Evolutionary conservation across 2,888 invertebrate genomes (phyloP).

Genomic region (Drosophila infuscata): DNA sequence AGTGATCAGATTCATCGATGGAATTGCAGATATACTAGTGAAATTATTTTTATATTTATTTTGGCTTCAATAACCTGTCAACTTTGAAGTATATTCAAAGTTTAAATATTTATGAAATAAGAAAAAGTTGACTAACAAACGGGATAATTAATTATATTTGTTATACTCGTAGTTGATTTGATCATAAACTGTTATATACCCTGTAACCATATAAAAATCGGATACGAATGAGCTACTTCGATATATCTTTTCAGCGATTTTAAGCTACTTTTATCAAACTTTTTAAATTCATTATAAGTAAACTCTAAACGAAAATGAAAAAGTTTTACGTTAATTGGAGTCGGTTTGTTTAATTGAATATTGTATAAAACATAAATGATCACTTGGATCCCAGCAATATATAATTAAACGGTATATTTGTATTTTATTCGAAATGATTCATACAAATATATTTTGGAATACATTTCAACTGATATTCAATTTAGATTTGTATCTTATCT

Average conservation of each 20-base stretch:
- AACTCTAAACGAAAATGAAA: neutral
- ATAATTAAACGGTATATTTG: too few relatives aligned
- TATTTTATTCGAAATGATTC: neutral
- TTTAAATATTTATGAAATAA: neutral
- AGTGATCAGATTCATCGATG: constrained; percentile 14
- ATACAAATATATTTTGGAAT: neutral
- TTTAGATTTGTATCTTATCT: neutral
- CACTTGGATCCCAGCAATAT: neutral
- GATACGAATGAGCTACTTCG: neutral
- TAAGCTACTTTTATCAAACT: neutral
- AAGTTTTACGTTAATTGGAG: neutral
- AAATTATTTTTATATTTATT: constrained; percentile 31
- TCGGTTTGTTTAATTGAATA: neutral
- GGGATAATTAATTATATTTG: neutral
- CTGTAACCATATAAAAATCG: neutral
- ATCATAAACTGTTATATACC: neutral
- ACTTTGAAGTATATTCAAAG: neutral
- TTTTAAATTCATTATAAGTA: neutral
- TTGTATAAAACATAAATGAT: neutral
- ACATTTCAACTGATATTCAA: neutral
- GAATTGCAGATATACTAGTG: constrained; percentile 24
- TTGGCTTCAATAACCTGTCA: constrained; percentile 21
- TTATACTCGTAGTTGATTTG: neutral
- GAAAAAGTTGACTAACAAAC: neutral
- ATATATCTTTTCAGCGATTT: neutral